These are phyloP conservation scores for Brachionus rubens DNA, from an alignment of 1,140 invertebrate genomes.

Conservation along the genomic window DNA sequence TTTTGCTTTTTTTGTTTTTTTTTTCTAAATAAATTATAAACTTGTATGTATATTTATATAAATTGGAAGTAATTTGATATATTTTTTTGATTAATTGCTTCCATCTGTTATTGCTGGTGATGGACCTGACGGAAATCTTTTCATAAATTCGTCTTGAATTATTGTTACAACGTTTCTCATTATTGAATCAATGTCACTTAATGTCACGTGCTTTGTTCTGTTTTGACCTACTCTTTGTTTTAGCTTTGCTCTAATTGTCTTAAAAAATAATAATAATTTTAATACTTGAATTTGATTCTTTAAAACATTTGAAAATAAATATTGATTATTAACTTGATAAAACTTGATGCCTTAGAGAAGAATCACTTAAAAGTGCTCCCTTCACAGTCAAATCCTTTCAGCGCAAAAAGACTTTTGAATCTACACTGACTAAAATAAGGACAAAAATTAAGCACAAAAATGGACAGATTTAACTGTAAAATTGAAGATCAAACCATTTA, in stretches of 20 bases:
- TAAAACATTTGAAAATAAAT: neutral
- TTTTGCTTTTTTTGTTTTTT: neutral
- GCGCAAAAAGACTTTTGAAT: no score
- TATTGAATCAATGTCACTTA: constrained; percentile 38
- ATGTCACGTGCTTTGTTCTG: constrained; percentile 23
- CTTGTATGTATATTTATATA: neutral
- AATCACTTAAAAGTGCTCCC: no score
- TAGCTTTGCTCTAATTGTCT: constrained; percentile 38
- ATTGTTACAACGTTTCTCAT: constrained; percentile 45
- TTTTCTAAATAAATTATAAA: neutral
- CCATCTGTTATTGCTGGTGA: neutral
- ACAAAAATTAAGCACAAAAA: no score
- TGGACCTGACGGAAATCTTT: constrained; percentile 43
- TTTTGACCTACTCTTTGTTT: constrained; percentile 46
- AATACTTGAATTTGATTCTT: neutral
- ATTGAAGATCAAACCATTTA: no score
- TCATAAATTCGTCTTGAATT: constrained; percentile 46
- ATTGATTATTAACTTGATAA: neutral
- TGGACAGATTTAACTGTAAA: no score
- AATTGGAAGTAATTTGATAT: neutral
- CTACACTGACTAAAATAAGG: no score
- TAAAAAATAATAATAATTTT: constrained; percentile 3
- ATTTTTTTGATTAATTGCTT: neutral
- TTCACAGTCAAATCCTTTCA: no score
- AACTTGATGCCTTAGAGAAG: no score